A percentile compares a stretch with the other conserved stretches of the same genome.
phyloP scores from a whole-genome alignment of 2,113 vertebrate species.

The Speoplatyrhinus poulsoni region DNA sequence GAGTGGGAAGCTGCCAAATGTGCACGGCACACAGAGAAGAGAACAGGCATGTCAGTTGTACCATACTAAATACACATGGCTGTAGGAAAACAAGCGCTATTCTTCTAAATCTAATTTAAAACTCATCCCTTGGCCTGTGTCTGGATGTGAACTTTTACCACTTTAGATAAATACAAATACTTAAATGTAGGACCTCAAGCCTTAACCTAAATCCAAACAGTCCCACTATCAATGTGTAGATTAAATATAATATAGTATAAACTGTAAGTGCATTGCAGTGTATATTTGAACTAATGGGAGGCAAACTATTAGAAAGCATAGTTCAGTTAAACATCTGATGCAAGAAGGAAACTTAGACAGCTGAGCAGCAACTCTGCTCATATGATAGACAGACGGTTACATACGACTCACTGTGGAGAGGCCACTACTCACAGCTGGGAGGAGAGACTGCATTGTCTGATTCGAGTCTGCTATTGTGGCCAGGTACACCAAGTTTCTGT shows the following conservation, averaged over 20 bases:
- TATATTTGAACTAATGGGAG: background rate
- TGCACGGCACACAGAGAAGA: slow-evolving; percentile 18
- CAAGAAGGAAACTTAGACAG: background rate
- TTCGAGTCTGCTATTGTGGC: slow-evolving; percentile 99
- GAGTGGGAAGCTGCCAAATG: slow-evolving; percentile 90
- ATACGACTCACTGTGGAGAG: background rate
- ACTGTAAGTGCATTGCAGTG: background rate
- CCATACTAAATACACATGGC: slow-evolving; percentile 19
- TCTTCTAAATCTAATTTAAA: background rate
- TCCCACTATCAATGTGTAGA: background rate
- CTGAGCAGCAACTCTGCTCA: background rate
- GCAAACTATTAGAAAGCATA: background rate
- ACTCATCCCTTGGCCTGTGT: too few relatives aligned
- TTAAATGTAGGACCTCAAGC: background rate
- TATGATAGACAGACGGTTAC: background rate
- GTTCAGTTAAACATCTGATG: background rate
- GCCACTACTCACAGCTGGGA: slow-evolving; percentile 92
- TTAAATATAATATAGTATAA: too few relatives aligned
- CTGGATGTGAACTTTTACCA: too few relatives aligned
- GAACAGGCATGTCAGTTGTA: slow-evolving; percentile 32
- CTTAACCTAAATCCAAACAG: background rate
- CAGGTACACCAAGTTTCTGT: slow-evolving; percentile 97
- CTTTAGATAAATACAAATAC: too few relatives aligned
- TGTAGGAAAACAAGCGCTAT: too few relatives aligned
- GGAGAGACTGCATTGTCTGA: slow-evolving; percentile 98